Base-by-base conservation (phyloP, 1,140 invertebrate species). In the Trinorchestia longiramus region DNA sequence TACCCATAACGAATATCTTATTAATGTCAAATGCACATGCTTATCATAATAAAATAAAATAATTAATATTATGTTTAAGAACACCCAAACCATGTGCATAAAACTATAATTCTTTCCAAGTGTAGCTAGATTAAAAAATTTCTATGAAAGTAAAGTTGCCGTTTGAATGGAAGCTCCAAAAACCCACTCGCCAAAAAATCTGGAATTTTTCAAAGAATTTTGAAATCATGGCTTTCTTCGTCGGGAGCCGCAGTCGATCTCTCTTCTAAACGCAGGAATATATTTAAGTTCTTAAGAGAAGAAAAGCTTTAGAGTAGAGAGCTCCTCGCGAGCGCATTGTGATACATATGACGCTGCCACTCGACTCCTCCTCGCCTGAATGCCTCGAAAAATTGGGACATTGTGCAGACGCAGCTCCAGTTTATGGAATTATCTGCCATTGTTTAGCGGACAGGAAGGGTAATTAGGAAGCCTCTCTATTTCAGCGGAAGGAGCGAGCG, bases 401-500 rank as follows among this genome's bases (percentile, higher is more conserved):
- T 94, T 94, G 92, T 94, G 92, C 44, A 94, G 43, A 45, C 44
- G 92, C 43, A 43, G 44, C 92, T 94, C 92, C 92, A 45, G 92
- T 44, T 94, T 45, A 94, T 94, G 92, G 40, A 47, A 94, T 94
- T 47, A 94, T 43, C 92, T 42, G 92, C 41, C 92, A 45, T 43
- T 94, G 92, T 94, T 94, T 94, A 43, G 43, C 43, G 43, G 44
- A 94, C 92, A 94, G 92, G 92, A 94, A 94, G 43, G 44, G 92
- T 94, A 94, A 94, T 94, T 94, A 94, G 92, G 40, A 23, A 94
- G 92, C 92, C 92, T 94, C 92, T 94, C 44, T 94, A 94, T 94
- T 45, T 45, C 92, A 94, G 43, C 92, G 44, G 43, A 94, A 94
- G 92, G 40, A 90, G 43, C 23, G 88, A 90, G 41, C 88, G 88